Conservation (phyloP, 2,113 vertebrate genomes). For the Grammomys surdaster region DNA sequence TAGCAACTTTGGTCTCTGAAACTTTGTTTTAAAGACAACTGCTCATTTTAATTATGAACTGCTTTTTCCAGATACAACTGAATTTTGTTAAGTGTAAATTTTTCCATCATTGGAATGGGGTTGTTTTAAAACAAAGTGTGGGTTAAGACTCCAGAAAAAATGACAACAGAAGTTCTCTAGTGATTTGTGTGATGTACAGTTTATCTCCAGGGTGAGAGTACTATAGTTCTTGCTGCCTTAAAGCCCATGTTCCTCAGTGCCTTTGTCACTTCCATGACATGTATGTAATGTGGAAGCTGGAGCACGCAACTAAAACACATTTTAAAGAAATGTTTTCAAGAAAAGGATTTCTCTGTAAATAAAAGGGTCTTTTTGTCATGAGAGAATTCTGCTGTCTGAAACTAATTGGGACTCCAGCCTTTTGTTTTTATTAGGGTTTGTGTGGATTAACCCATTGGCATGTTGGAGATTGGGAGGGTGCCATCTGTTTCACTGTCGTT, state of each 20-base stretch:
- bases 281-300: too few species aligned
- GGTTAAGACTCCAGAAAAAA: neutral
- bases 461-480: neutral
- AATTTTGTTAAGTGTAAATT: slow-evolving; percentile 14
- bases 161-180: neutral
- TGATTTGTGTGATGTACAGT: neutral
- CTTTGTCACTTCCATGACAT: neutral
- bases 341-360: neutral
- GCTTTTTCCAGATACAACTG: neutral
- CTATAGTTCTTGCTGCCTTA: neutral
- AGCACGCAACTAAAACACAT: neutral
- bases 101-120: neutral
- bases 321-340: neutral
- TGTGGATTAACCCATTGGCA: neutral
- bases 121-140: neutral
- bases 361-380: neutral
- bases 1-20: neutral
- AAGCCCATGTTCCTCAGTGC: neutral
- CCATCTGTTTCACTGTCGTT: neutral
- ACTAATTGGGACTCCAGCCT: neutral
- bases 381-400: neutral
- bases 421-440: neutral
- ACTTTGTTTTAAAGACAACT: neutral
- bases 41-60: neutral
- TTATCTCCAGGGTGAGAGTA: neutral